These are phyloP conservation scores for Nothura maculosa DNA, from an alignment of 2,797 vertebrate genomes.

Conservation along the genomic window DNA sequence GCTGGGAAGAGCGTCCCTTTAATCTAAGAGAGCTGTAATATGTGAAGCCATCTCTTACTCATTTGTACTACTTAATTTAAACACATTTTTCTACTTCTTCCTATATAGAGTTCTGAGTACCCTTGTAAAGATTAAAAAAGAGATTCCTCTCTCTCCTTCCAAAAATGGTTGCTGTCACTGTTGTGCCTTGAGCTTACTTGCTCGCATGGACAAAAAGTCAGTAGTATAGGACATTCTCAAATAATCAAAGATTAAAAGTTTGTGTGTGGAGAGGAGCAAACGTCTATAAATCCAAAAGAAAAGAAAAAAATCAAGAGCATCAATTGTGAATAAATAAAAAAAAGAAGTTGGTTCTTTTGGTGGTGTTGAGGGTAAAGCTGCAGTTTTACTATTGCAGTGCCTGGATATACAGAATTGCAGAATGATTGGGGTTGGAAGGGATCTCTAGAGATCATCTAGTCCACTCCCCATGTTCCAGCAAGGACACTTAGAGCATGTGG, in stretches of 20 bases:
- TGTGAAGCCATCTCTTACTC: conserved; percentile 17
- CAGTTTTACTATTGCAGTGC: neutral
- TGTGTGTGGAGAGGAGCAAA: neutral
- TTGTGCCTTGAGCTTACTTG: neutral
- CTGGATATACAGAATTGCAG: neutral
- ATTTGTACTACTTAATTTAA: neutral
- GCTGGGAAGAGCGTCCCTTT: neutral
- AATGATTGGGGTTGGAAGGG: too few relatives aligned
- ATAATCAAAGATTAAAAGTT: neutral
- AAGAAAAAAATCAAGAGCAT: neutral
- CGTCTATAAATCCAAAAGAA: conserved; percentile 19
- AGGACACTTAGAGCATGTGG: too few relatives aligned
- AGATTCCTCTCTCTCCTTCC: neutral
- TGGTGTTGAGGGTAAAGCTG: neutral
- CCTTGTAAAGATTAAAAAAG: neutral
- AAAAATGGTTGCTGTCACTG: conserved; percentile 2
- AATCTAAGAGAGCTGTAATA: neutral
- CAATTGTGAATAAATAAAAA: neutral
- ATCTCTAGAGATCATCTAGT: too few relatives aligned
- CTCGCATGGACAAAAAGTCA: conserved; percentile 1
- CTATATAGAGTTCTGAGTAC: neutral
- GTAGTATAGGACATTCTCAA: neutral
- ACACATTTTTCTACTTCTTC: neutral
- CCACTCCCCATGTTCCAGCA: too few relatives aligned
- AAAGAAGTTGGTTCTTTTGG: neutral